Base-by-base conservation (phyloP, 1,140 invertebrate species). In the Drosophila navojoa region DNA sequence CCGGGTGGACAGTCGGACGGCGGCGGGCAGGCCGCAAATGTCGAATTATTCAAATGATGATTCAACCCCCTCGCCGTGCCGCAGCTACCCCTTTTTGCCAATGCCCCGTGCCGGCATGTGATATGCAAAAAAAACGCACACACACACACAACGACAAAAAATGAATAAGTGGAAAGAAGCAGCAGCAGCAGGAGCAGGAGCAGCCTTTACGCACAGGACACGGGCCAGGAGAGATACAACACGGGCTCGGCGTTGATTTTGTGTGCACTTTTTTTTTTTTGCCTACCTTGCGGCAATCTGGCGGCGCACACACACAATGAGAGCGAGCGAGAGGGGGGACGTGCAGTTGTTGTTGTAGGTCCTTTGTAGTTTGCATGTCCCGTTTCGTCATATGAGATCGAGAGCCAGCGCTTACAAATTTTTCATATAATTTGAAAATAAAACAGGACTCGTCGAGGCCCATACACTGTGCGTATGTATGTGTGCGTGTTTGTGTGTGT, bases 31-130 rank as follows among this genome's bases (percentile, higher is more conserved):
- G 80, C 82, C 82, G 82, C 82, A 86, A 86, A 86, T 86, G 82
- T 86, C 82, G 82, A 86, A 87, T 86, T 86, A 86, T 86, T 86
- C 82, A 86, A 86, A 86, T 86, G 82, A 86, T 86, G 82, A 86
- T 86, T 87, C 82, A 85, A 86, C 77, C 82, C 82, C 82, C 70
- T 72, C 68, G 55, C 57, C 42, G 45, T 54, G 10, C 52, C 57
- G 45, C 40, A 22, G 57, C 42, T 59, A 52, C 70, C 64, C 76
- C 76, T 60, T 54, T 54, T 45, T 22, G 45, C 32, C 52, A 16
- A 35, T 53, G 52, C 45, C 63, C 64, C 55, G 40, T 54, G 57
- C 57, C 38, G 53, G 64, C 66, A 75, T 77, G 69, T 73, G 82
- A 87, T 86, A 86, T 86, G 82, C 82, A 86, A 86, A 85, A 79